Evolutionary conservation across 1,140 invertebrate species (phyloP).

Genomic region (Caenorhabditis brenneri): DNA sequence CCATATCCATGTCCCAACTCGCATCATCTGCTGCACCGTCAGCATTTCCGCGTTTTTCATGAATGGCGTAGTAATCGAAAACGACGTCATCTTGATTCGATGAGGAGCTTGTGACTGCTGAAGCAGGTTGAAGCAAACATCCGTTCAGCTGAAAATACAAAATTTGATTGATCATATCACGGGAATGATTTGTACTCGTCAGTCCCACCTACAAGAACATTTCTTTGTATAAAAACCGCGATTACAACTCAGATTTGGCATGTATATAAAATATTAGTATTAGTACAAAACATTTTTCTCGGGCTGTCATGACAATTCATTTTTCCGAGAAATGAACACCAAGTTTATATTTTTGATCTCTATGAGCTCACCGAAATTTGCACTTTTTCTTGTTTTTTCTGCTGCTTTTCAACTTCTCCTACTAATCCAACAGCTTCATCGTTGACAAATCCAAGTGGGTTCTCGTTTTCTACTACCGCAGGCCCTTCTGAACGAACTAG

Average conservation of each 20-base stretch:
- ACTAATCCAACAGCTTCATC: constrained; percentile 29
- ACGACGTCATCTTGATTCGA: constrained; percentile 16
- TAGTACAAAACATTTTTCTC: no score
- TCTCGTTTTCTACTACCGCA: neutral
- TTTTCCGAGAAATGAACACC: neutral
- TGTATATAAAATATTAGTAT: no score
- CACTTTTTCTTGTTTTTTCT: neutral
- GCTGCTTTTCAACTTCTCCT: neutral
- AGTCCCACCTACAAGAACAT: no score
- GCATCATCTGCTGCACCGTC: neutral
- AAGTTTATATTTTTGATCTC: neutral
- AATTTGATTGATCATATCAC: neutral
- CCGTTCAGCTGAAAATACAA: constrained; percentile 24
- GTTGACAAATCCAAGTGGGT: constrained; percentile 36
- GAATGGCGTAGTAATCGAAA: constrained; percentile 48
- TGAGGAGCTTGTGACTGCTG: neutral
- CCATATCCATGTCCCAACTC: neutral
- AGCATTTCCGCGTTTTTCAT: neutral
- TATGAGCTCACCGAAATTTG: constrained; percentile 18
- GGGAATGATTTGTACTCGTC: neutral
- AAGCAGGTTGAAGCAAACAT: neutral
- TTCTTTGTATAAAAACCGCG: no score
- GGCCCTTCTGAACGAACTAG: neutral
- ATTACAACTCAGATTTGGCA: no score
- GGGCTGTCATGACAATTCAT: neutral